These are phyloP conservation scores for Odocoileus virginianus DNA, from an alignment of 2,113 vertebrate species.

Conservation along the genomic window DNA sequence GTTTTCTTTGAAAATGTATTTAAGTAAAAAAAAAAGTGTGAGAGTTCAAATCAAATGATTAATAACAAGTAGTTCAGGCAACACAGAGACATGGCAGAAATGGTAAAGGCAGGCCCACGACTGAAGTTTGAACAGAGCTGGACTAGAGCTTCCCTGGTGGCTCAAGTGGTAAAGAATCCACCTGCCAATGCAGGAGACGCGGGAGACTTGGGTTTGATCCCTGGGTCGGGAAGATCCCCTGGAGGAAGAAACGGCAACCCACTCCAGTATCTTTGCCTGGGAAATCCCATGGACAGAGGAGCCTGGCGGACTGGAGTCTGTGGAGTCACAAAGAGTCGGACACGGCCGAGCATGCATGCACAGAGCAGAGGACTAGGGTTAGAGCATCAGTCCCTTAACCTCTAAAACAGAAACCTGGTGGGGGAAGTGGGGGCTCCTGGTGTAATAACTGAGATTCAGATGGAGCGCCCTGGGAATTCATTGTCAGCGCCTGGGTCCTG, in stretches of 20 bases:
- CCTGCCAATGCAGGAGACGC: not conserved
- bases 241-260: not conserved
- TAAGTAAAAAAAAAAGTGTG: not conserved
- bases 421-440: not conserved
- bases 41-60: not conserved
- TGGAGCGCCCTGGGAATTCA: not conserved
- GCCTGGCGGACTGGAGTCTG: not conserved
- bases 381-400: not conserved
- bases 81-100: not conserved
- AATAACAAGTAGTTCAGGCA: not conserved
- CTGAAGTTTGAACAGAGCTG: not conserved
- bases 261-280: not conserved
- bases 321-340: not conserved
- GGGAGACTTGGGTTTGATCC: not conserved
- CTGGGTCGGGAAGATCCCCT: not conserved
- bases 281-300: not conserved
- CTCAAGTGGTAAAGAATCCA: not conserved
- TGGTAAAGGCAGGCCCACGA: not conserved
- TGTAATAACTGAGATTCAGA: not conserved
- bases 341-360: accelerated
- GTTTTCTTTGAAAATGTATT: not conserved
- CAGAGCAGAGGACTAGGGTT: not conserved
- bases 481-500: not conserved
- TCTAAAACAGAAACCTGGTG: not conserved
- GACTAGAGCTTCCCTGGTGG: not conserved